Percentiles rank a stretch among this genome's conserved stretches.
Evolutionary conservation across 2,113 vertebrate genomes (phyloP).

Genomic region (Larimichthys crocea): DNA sequence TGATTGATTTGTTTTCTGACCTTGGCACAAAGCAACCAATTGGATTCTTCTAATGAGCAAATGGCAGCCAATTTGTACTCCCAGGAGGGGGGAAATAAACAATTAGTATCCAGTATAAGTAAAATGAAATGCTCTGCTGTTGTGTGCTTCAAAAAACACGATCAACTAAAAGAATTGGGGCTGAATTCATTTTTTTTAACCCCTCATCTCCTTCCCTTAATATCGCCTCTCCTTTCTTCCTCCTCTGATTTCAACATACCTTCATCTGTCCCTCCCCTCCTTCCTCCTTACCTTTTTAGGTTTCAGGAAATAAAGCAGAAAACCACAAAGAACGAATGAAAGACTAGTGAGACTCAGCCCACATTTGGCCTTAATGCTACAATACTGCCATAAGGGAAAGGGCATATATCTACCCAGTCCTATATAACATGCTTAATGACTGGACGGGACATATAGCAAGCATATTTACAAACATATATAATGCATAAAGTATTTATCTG

Average conservation of each 20-base stretch:
- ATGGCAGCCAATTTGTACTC: constrained; percentile 28
- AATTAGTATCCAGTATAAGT: neutral
- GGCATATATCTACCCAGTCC: constrained; percentile 44
- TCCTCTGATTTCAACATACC: neutral
- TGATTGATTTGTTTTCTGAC: constrained; percentile 67
- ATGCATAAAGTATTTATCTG: constrained; percentile 55
- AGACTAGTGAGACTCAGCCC: constrained; percentile 30
- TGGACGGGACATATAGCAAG: constrained; percentile 44
- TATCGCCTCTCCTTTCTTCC: neutral
- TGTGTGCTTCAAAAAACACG: neutral
- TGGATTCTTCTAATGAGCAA: constrained; percentile 37
- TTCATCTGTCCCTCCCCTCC: neutral
- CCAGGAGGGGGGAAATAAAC: constrained; percentile 22
- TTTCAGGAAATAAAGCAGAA: constrained; percentile 18
- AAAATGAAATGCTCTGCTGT: constrained; percentile 26
- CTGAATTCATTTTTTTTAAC: constrained; percentile 23
- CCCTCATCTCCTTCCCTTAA: neutral
- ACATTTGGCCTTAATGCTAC: constrained; percentile 78
- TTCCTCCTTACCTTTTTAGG: neutral
- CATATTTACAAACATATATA: constrained; percentile 48
- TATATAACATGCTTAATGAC: constrained; percentile 44
- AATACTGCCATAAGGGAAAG: constrained; percentile 74
- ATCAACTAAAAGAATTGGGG: neutral
- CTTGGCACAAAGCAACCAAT: constrained; percentile 43
- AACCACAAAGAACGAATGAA: constrained; percentile 4